These are phyloP conservation scores for Catagonus wagneri DNA, from an alignment of 2,113 vertebrate genomes.

Conservation along the genomic window DNA sequence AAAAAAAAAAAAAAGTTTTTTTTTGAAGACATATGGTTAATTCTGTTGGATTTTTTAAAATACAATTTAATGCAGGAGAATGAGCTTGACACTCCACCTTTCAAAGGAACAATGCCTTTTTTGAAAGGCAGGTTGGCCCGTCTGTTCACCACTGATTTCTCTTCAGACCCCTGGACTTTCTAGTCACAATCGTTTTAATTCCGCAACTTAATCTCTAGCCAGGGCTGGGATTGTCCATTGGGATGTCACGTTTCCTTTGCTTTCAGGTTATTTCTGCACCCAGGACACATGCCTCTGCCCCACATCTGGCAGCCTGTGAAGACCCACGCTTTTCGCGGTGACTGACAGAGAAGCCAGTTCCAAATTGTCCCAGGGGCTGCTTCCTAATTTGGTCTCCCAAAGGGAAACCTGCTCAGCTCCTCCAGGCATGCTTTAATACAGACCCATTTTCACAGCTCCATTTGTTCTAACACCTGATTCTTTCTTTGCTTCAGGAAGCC, in stretches of 20 bases:
- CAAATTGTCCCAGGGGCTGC: slow-evolving; percentile 52
- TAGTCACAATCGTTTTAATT: background rate
- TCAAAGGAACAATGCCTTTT: background rate
- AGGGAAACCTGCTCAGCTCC: slow-evolving; percentile 31
- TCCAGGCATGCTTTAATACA: slow-evolving; percentile 51
- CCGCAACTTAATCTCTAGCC: background rate
- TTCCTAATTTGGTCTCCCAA: slow-evolving; percentile 64
- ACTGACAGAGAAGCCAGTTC: slow-evolving; percentile 52
- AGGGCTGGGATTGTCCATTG: background rate
- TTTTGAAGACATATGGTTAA: background rate
- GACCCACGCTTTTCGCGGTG: background rate
- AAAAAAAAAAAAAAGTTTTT: fast-evolving
- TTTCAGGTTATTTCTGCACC: background rate
- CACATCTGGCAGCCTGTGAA: background rate
- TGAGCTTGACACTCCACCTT: fast-evolving
- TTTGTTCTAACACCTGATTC: slow-evolving; percentile 42
- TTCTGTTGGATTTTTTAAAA: background rate
- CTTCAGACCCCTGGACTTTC: background rate
- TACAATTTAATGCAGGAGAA: fast-evolving
- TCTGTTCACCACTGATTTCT: background rate
- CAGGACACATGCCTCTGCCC: background rate
- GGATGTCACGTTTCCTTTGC: slow-evolving; percentile 25
- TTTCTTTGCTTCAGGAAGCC: background rate
- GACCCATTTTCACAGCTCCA: slow-evolving; percentile 73
- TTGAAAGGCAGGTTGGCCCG: background rate